phyloP scores from a whole-genome alignment of 2,888 invertebrate species.

The Ichneumoninae sp. region DNA sequence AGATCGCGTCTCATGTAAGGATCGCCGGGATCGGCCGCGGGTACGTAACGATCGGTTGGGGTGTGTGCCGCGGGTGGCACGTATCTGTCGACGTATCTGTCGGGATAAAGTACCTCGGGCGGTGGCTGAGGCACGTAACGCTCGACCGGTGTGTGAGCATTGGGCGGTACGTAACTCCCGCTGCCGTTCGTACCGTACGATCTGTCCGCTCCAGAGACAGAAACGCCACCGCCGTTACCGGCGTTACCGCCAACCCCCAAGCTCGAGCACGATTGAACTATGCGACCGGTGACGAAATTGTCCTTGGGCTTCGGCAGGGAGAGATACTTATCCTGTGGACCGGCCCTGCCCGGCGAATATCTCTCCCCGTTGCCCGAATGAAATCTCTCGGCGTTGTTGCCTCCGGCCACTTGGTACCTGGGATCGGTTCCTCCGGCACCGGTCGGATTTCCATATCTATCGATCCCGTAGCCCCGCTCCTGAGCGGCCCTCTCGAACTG shows the following conservation, averaged over 20 bases:
- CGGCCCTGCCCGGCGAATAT: slow-evolving; percentile 79
- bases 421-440: slow-evolving; percentile 31
- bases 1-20: slow-evolving; percentile 87
- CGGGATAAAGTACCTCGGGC: slow-evolving; percentile 82
- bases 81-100: slow-evolving; percentile 85
- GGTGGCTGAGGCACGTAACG: slow-evolving; percentile 88
- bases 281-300: slow-evolving; percentile 77
- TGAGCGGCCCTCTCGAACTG: slow-evolving; percentile 73
- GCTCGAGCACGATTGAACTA: slow-evolving; percentile 74
- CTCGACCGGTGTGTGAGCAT: slow-evolving; percentile 90
- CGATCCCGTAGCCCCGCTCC: slow-evolving; percentile 67
- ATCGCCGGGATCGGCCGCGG: slow-evolving; percentile 85
- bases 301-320: slow-evolving; percentile 82
- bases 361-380: slow-evolving; percentile 76
- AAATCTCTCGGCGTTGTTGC: slow-evolving; percentile 74
- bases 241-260: slow-evolving; percentile 49
- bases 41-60: slow-evolving; percentile 90
- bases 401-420: slow-evolving; percentile 47
- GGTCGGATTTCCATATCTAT: slow-evolving; percentile 63
- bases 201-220: slow-evolving; percentile 75
- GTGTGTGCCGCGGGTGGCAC: slow-evolving; percentile 90
- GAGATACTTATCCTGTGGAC: slow-evolving; percentile 79
- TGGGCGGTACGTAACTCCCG: slow-evolving; percentile 87
- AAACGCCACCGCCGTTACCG: slow-evolving; percentile 54
- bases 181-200: slow-evolving; percentile 74